A percentile compares a stretch with the other conserved stretches of the same genome.
Conservation (phyloP, 2,888 invertebrate genomes). For the Eristalis arbustorum region DNA sequence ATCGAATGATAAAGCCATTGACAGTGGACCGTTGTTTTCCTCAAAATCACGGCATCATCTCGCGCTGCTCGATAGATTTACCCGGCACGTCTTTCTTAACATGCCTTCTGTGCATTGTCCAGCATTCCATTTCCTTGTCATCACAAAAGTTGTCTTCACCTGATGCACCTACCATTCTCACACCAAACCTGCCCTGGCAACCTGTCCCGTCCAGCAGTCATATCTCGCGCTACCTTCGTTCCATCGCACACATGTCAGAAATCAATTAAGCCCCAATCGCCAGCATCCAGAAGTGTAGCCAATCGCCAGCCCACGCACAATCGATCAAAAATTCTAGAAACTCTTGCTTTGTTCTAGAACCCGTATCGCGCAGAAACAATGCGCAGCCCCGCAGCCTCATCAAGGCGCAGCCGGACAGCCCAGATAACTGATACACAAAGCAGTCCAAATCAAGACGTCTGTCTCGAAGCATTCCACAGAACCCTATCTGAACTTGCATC, state of each 20-base stretch:
- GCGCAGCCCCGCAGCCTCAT: neutral
- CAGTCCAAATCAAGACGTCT: conserved; percentile 33
- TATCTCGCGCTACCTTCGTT: neutral
- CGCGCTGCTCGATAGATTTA: no score
- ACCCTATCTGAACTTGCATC: conserved; percentile 34
- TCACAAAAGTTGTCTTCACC: neutral
- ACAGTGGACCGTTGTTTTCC: no score
- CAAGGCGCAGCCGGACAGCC: neutral
- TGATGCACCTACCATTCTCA: neutral
- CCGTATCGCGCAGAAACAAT: neutral
- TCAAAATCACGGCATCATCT: no score
- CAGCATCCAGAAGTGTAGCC: neutral
- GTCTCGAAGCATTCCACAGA: conserved; percentile 20
- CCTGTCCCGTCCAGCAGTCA: neutral
- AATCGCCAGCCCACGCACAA: conserved; percentile 1
- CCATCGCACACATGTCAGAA: neutral
- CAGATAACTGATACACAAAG: conserved; percentile 29
- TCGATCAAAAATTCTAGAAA: neutral
- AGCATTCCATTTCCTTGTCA: neutral
- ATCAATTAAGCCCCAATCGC: neutral
- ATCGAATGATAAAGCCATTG: no score
- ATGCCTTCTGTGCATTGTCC: neutral
- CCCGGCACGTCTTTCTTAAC: neutral
- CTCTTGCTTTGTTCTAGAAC: neutral
- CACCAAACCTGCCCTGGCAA: neutral